Conservation (phyloP, 2,797 vertebrate species). For the Poecile montanus region DNA sequence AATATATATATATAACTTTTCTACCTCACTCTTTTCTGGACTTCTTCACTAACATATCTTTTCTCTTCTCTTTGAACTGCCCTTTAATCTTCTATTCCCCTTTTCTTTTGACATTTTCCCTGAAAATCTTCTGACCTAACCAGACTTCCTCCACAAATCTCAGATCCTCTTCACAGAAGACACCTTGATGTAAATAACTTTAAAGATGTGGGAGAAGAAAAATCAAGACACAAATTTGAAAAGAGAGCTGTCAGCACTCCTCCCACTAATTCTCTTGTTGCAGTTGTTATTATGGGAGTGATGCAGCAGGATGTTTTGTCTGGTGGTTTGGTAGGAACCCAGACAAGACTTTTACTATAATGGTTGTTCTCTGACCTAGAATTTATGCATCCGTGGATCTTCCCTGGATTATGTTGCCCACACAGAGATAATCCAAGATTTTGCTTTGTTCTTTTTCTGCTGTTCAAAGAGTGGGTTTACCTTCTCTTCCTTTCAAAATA, state of each 20-base stretch:
- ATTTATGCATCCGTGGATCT: neutral
- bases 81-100: neutral
- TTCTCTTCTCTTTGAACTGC: neutral
- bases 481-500: neutral
- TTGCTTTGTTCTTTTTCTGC: neutral
- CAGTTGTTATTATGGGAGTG: neutral
- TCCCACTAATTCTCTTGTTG: neutral
- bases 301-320: neutral
- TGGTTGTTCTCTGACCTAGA: neutral
- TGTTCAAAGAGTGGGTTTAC: neutral
- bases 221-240: neutral
- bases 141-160: neutral
- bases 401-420: neutral
- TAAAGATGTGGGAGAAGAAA: neutral
- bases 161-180: neutral
- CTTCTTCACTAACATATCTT: neutral
- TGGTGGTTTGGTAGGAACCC: neutral
- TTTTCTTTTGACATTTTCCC: neutral
- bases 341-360: neutral
- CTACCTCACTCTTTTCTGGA: neutral
- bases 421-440: neutral
- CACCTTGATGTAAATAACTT: neutral
- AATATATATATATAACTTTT: neutral
- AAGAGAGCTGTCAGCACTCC: neutral
- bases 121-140: neutral